These are phyloP conservation scores for Clarias gariepinus DNA, from an alignment of 2,113 vertebrate species.

Conservation along the genomic window DNA sequence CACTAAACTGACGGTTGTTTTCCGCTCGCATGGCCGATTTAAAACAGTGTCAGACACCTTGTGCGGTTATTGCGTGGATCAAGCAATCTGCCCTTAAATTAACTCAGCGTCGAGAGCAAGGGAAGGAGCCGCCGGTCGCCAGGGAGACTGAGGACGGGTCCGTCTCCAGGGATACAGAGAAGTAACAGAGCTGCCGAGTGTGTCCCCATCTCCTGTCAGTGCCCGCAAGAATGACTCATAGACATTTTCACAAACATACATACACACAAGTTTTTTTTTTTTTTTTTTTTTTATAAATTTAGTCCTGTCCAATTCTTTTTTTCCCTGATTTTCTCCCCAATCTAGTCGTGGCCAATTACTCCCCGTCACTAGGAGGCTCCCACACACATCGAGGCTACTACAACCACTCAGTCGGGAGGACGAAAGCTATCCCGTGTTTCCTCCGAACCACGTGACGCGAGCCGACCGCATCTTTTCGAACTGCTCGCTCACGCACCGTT, in stretches of 20 bases:
- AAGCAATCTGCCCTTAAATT: slow-evolving; percentile 39
- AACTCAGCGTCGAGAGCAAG: slow-evolving; percentile 36
- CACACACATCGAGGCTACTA: no score
- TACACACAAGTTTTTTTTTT: not conserved
- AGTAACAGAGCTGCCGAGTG: slow-evolving; percentile 34
- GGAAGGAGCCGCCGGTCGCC: slow-evolving; percentile 47
- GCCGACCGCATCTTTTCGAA: no score
- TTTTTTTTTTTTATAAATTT: no score
- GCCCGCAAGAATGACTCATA: slow-evolving; percentile 34
- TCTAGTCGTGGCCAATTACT: no score
- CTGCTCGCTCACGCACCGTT: no score
- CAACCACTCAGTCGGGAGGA: no score
- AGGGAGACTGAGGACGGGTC: slow-evolving; percentile 52
- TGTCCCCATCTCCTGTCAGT: slow-evolving; percentile 46
- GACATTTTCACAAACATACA: slow-evolving; percentile 2
- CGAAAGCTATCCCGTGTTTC: no score
- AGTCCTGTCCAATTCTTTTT: no score
- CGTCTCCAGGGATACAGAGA: slow-evolving; percentile 55
- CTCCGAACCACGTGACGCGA: no score
- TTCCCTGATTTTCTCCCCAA: no score
- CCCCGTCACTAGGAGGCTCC: no score
- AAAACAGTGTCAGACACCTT: not conserved
- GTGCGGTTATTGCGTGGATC: slow-evolving; percentile 22
- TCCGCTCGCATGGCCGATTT: not conserved
- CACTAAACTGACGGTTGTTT: not conserved